These are phyloP conservation scores for Celastrina argiolus DNA, from an alignment of 2,888 invertebrate genomes.

Conservation along the genomic window DNA sequence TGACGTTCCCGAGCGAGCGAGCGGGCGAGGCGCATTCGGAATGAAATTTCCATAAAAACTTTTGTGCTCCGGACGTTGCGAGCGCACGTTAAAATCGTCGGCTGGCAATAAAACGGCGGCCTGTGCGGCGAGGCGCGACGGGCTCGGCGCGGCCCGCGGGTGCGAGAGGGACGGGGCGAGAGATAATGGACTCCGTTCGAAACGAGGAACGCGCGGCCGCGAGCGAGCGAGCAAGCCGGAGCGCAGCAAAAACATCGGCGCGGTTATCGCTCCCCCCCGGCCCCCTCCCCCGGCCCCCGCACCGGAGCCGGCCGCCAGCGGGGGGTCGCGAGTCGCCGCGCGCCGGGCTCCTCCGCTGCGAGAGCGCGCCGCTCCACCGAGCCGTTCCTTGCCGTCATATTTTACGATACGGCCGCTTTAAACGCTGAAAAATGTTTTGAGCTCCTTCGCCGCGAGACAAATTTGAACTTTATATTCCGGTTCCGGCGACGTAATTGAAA, in stretches of 20 bases:
- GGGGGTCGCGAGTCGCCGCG: conserved; percentile 67
- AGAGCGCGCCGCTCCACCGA: conserved; percentile 52
- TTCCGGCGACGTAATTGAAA: conserved; percentile 49
- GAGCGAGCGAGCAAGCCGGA: conserved; percentile 62
- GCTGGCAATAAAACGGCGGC: conserved; percentile 78
- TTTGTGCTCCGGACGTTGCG: conserved; percentile 78
- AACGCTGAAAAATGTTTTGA: conserved; percentile 59
- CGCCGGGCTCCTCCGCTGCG: conserved; percentile 53
- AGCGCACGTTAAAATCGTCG: conserved; percentile 79
- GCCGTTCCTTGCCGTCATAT: conserved; percentile 43
- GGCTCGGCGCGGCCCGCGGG: conserved; percentile 52
- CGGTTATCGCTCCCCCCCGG: conserved; percentile 65
- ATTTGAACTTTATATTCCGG: conserved; percentile 51
- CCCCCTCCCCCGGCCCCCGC: conserved; percentile 47
- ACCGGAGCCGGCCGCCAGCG: conserved; percentile 69
- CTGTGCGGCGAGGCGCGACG: conserved; percentile 75
- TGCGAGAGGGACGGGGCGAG: conserved; percentile 63
- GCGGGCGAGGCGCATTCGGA: conserved; percentile 74
- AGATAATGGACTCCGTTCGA: conserved; percentile 75
- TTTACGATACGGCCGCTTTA: conserved; percentile 54
- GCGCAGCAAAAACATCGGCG: conserved; percentile 74
- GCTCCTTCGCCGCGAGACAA: conserved; percentile 45
- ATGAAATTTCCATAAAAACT: conserved; percentile 79
- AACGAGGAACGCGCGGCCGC: conserved; percentile 74
- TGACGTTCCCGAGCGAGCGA: conserved; percentile 72